Evolutionary conservation across 2,888 invertebrate genomes (phyloP).

Genomic region (Aplocera efformata): DNA sequence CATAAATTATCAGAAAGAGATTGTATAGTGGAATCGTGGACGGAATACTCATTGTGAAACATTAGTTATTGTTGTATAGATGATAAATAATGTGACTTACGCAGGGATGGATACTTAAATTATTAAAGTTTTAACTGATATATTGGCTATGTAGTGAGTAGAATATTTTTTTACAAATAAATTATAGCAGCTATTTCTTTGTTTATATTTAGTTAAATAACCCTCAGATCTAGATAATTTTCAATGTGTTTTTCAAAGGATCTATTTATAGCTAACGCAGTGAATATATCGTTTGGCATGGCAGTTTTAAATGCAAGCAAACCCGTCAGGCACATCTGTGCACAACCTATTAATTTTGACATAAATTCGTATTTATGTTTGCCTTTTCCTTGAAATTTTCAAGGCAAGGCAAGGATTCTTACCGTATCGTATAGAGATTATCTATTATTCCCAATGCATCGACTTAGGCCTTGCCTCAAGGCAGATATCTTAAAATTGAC

Average conservation of each 20-base stretch:
- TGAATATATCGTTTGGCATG: too few species aligned
- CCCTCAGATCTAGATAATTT: background rate
- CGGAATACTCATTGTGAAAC: slow-evolving; percentile 78
- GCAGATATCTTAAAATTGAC: too few species aligned
- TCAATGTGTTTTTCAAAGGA: too few species aligned
- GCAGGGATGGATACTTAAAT: slow-evolving; percentile 82
- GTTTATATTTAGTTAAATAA: slow-evolving; percentile 14
- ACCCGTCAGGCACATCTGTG: too few species aligned
- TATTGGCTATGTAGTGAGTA: slow-evolving; percentile 85
- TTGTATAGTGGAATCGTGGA: slow-evolving; percentile 55
- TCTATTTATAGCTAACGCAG: too few species aligned
- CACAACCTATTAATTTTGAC: background rate
- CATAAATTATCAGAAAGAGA: slow-evolving; percentile 75
- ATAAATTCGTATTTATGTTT: too few species aligned
- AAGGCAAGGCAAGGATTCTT: too few species aligned
- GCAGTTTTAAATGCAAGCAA: too few species aligned
- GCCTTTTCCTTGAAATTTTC: too few species aligned
- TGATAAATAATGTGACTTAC: slow-evolving; percentile 81
- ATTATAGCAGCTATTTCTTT: slow-evolving; percentile 78
- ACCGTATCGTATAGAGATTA: too few species aligned
- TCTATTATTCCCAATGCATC: too few species aligned
- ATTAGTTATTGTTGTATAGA: slow-evolving; percentile 79
- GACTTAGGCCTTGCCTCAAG: too few species aligned
- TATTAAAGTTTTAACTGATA: slow-evolving; percentile 81
- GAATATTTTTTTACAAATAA: slow-evolving; percentile 87